Evolutionary conservation across 2,797 vertebrate species (phyloP).

Genomic region (Macroramphosus scolopax): DNA sequence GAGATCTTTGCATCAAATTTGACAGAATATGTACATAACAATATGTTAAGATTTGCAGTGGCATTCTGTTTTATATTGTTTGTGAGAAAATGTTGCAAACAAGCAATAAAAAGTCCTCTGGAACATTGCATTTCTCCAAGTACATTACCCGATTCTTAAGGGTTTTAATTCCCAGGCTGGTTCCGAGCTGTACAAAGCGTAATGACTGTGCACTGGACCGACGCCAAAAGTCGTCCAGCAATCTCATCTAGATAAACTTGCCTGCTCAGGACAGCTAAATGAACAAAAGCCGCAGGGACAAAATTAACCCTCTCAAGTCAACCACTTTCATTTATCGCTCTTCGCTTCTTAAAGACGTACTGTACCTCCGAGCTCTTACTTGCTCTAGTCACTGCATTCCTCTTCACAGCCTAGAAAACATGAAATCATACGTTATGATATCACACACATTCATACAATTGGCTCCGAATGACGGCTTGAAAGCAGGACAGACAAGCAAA

Average conservation of each 20-base stretch:
- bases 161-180: conserved; percentile 43
- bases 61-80: neutral
- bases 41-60: no score
- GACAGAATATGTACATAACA: no score
- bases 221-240: conserved; percentile 31
- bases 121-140: conserved; percentile 11
- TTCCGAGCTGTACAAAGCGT: conserved; percentile 31
- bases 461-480: neutral
- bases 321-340: conserved; percentile 51
- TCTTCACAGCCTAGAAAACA: no score
- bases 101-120: no score
- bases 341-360: conserved; percentile 48
- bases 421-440: no score
- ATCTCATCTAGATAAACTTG: conserved; percentile 42
- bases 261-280: conserved; percentile 41
- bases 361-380: conserved; percentile 69
- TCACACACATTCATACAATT: neutral
- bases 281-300: conserved; percentile 37
- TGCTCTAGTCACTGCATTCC: conserved; percentile 26
- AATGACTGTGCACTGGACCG: conserved; percentile 32
- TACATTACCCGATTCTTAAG: conserved; percentile 20
- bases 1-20: no score
- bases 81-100: no score
- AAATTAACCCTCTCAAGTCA: conserved; percentile 46
- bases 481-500: conserved; percentile 54